Conservation (phyloP, 2,797 vertebrate genomes). For the Gila robusta region DNA sequence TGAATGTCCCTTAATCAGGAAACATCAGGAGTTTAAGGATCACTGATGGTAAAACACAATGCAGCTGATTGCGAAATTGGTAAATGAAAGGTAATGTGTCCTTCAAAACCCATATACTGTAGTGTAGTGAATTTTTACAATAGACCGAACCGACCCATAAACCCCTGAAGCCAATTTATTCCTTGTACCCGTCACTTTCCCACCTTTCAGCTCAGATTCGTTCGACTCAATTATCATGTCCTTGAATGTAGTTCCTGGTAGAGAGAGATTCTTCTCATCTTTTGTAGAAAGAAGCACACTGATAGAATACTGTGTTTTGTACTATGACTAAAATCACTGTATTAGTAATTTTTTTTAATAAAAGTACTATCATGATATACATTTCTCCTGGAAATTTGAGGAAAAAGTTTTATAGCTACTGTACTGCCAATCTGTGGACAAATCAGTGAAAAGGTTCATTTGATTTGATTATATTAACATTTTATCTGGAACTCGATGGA, state of each 20-base stretch:
- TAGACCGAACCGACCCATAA: conserved; percentile 1
- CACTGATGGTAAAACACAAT: background rate
- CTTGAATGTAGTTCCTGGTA: conserved; percentile 46
- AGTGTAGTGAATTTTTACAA: conserved; percentile 15
- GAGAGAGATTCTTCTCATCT: conserved; percentile 29
- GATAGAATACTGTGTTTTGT: background rate
- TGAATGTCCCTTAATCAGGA: background rate
- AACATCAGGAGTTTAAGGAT: too few relatives aligned
- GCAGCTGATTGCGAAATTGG: background rate
- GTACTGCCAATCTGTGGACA: background rate
- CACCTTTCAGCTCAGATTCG: conserved; percentile 36
- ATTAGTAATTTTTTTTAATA: background rate
- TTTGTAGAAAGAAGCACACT: conserved; percentile 34
- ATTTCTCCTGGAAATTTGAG: background rate
- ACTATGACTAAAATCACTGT: too few relatives aligned
- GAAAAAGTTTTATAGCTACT: background rate
- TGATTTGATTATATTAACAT: background rate
- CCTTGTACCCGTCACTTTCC: conserved; percentile 37
- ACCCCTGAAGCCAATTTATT: conserved; percentile 42
- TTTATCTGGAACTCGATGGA: background rate
- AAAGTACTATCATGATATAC: background rate
- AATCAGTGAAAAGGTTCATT: background rate
- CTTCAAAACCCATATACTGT: conserved; percentile 1
- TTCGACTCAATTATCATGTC: conserved; percentile 49
- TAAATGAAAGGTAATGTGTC: background rate